Conservation (phyloP, 2,888 invertebrate species). For the Idaea aversata region DNA sequence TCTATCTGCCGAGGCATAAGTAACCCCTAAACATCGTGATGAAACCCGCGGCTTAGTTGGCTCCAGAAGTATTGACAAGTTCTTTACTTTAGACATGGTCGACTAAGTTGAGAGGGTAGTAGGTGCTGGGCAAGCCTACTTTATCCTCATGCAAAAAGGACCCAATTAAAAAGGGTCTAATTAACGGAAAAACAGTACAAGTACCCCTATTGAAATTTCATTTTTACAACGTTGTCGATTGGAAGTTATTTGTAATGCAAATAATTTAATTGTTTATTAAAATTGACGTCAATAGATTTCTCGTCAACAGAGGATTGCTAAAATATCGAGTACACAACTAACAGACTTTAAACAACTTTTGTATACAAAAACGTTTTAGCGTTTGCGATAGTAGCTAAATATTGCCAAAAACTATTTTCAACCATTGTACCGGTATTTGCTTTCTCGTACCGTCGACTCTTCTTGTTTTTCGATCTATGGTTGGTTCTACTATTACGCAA, state of each 20-base stretch:
- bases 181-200: too few species aligned
- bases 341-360: constrained; percentile 42
- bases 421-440: constrained; percentile 28
- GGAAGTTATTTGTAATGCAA: background rate
- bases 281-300: constrained; percentile 41
- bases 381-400: constrained; percentile 38
- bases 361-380: constrained; percentile 55
- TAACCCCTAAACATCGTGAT: too few species aligned
- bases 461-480: constrained; percentile 36
- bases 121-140: too few species aligned
- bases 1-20: too few species aligned
- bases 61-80: too few species aligned
- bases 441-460: constrained; percentile 35
- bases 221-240: background rate
- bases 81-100: too few species aligned
- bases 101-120: too few species aligned
- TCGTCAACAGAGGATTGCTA: constrained; percentile 35
- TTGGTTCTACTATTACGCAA: constrained; percentile 48
- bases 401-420: constrained; percentile 37
- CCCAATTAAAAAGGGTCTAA: too few species aligned
- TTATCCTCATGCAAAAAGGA: too few species aligned
- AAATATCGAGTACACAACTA: constrained; percentile 29
- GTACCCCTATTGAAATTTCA: too few species aligned
- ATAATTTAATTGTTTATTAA: background rate
- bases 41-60: too few species aligned